Conservation (phyloP, 1,140 invertebrate genomes). For the Saccostrea cuccullata region DNA sequence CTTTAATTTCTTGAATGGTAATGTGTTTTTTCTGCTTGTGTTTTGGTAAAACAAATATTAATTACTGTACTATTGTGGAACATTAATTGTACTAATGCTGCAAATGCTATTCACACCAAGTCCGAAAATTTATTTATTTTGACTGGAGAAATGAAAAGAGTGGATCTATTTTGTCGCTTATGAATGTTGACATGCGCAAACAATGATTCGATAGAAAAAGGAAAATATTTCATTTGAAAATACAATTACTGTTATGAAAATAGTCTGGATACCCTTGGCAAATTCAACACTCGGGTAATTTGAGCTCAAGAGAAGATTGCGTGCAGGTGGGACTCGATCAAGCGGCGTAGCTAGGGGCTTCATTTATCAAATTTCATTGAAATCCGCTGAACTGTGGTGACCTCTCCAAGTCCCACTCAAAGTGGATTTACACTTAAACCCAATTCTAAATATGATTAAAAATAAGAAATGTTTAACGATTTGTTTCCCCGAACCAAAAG, state of each 20-base stretch:
- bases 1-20: not conserved
- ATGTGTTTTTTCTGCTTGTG: conserved; percentile 10
- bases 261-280: conserved; percentile 36
- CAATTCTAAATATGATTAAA: conserved; percentile 36
- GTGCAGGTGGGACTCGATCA: conserved; percentile 31
- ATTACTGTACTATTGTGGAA: not conserved
- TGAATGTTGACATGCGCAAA: conserved; percentile 30
- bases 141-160: conserved; percentile 16
- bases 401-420: conserved; percentile 15
- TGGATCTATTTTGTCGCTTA: conserved; percentile 20
- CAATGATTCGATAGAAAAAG: conserved; percentile 27
- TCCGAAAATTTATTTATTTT: conserved; percentile 28
- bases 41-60: conserved; percentile 10
- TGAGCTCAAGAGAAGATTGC: conserved; percentile 18
- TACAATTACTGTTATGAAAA: conserved; percentile 38
- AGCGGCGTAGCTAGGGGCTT: conserved; percentile 14
- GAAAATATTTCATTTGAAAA: conserved; percentile 37
- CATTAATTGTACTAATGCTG: conserved; percentile 6
- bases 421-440: conserved; percentile 32
- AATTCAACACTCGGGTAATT: conserved; percentile 29
- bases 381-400: conserved; percentile 26
- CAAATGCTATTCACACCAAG: conserved; percentile 23
- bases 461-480: conserved; percentile 31
- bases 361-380: conserved; percentile 36
- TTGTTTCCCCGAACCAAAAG: conserved; percentile 9